Conservation (phyloP, 1,140 invertebrate genomes). For the Platyscapa corneri region DNA sequence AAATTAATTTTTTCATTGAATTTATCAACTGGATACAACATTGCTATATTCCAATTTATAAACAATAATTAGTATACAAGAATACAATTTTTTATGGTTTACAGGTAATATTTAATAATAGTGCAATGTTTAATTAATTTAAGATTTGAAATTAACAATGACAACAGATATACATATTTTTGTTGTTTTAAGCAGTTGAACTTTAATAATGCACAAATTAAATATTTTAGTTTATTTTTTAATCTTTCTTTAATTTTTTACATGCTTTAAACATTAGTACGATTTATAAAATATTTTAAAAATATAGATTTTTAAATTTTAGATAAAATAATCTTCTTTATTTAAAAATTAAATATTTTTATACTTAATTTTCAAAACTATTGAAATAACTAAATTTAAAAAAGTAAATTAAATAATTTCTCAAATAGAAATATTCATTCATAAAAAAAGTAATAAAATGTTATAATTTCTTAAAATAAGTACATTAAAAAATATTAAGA, state of each 20-base stretch:
- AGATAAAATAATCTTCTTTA: neutral
- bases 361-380: neutral
- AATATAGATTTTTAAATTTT: neutral
- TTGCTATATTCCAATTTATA: too few relatives aligned
- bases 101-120: too few relatives aligned
- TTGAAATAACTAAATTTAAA: neutral
- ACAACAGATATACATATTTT: too few relatives aligned
- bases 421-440: neutral
- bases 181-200: too few relatives aligned
- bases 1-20: too few relatives aligned
- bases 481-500: neutral
- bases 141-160: too few relatives aligned
- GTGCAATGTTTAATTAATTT: too few relatives aligned
- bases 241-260: neutral
- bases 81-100: too few relatives aligned
- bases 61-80: too few relatives aligned
- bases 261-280: neutral
- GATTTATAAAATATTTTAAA: neutral
- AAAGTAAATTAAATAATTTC: neutral
- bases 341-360: neutral
- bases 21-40: too few relatives aligned
- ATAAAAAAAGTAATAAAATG: neutral
- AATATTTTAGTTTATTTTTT: neutral
- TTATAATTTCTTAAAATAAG: neutral
- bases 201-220: neutral